These are phyloP conservation scores for Panonychus citri DNA, from an alignment of 1,140 invertebrate species.

Conservation along the genomic window DNA sequence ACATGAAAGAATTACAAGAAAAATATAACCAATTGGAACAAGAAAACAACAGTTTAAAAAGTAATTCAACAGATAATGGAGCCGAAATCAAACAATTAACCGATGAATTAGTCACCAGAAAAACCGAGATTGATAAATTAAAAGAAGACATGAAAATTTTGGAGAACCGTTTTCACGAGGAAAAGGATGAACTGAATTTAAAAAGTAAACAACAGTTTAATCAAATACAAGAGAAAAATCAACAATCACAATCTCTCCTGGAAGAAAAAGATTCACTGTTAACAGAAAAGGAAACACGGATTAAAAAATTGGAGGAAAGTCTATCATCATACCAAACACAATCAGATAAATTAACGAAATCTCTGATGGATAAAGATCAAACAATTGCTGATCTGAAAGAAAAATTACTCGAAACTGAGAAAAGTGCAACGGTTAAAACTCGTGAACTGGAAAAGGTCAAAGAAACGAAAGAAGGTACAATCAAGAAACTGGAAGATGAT, in stretches of 20 bases:
- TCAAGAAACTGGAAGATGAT: slow-evolving; percentile 4
- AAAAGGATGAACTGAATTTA: background rate
- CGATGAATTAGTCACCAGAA: background rate
- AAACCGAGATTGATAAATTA: background rate
- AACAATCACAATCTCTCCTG: background rate
- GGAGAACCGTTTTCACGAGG: background rate
- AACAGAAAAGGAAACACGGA: background rate
- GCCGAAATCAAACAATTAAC: background rate
- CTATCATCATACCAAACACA: background rate
- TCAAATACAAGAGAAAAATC: background rate
- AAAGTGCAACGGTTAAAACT: slow-evolving; percentile 1
- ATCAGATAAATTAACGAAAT: too few relatives aligned
- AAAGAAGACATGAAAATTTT: background rate
- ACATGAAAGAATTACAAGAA: background rate
- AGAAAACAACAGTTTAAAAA: background rate
- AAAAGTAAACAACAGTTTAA: background rate
- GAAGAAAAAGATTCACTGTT: background rate
- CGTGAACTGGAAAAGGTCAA: slow-evolving; percentile 6
- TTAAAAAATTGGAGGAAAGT: background rate
- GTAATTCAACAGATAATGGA: background rate
- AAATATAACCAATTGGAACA: background rate
- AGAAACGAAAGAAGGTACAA: slow-evolving; percentile 8
- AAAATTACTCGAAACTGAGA: background rate
- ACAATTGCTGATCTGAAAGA: background rate
- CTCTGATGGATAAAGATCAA: too few relatives aligned